Evolutionary conservation across 2,113 vertebrate species (phyloP).

Genomic region (Ploceus nigricollis): DNA sequence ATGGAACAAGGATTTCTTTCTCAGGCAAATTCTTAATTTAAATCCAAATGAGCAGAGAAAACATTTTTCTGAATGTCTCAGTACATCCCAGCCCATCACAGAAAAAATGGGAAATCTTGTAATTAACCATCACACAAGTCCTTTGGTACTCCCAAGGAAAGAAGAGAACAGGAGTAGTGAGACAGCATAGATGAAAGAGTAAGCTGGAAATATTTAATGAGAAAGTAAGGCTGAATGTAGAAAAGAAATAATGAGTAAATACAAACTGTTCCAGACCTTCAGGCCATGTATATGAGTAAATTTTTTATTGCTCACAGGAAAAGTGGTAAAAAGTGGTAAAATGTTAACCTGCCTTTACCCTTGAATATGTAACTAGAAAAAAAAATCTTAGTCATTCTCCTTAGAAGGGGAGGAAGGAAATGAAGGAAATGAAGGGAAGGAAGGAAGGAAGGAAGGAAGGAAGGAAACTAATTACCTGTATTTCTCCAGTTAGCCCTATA

Average conservation of each 20-base stretch:
- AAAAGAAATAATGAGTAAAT: not conserved
- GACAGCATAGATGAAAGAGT: not conserved
- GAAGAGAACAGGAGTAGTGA: not conserved
- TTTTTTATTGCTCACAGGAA: not conserved
- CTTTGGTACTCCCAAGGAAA: not conserved
- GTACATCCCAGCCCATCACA: accelerated
- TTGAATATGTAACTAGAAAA: not conserved
- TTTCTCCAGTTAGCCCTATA: not conserved
- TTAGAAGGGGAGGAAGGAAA: no score
- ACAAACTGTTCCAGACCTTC: not conserved
- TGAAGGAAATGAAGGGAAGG: no score
- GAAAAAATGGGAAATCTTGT: not conserved
- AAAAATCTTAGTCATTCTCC: not conserved
- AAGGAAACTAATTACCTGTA: accelerated
- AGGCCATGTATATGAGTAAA: not conserved
- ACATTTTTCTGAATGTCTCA: not conserved
- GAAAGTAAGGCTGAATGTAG: not conserved
- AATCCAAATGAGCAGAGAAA: not conserved
- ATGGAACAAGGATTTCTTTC: not conserved
- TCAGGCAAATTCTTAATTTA: not conserved
- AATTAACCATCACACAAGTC: not conserved
- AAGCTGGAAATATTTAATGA: not conserved
- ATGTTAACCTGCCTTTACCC: not conserved
- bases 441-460: accelerated
- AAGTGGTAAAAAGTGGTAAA: not conserved